Base-by-base conservation (phyloP, 2,797 vertebrate species). In the Gymnocypris eckloni region DNA sequence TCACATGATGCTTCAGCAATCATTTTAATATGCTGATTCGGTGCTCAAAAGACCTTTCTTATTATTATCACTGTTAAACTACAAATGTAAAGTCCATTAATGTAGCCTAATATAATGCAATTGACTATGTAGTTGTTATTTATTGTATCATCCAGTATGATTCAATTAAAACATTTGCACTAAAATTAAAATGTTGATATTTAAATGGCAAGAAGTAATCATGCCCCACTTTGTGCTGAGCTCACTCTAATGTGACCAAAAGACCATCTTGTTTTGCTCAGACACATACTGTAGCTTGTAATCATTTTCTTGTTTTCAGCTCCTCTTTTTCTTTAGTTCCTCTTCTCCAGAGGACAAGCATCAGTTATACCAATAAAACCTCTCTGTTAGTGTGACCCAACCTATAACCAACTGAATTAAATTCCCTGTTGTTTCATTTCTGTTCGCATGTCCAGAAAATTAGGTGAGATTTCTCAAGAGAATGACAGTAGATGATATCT, bases 291-390 rank as follows among this genome's bases (percentile, higher is more conserved):
- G 39, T 15, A 79, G 56, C 76, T 61, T 77, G 52, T 56, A 79
- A 43, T 43, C 11, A 79, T 41, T 13, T 43, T 61, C 76, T 79
- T 56, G 33, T 78, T 78, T 41, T 59, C 50, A 78, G 75, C 52
- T 59, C 33, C 10, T 15, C 3, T 76, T 43, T 77, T 77, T 33
- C n/a, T 25, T 9, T 0, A 67, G 41, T 11, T 81, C 79, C 16
- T 50, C 15, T 61, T 84, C 67, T 87, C 80, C 33, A 82, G 48
- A 71, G 67, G 22, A 43, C 50, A 82, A 41, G 4, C 37, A 82
- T 71, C 37, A 71, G 80, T 56, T 56, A 37, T 56, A 82, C 50
- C 66, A 82, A 82, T 82, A 82, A 70, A 56, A 39, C 80, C 48
- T 71, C 80, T 54, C 22, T 54, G 48, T 81, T 69, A 70, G 64